These are phyloP conservation scores for Podarcis siculus DNA, from an alignment of 2,797 vertebrate species.

Conservation along the genomic window DNA sequence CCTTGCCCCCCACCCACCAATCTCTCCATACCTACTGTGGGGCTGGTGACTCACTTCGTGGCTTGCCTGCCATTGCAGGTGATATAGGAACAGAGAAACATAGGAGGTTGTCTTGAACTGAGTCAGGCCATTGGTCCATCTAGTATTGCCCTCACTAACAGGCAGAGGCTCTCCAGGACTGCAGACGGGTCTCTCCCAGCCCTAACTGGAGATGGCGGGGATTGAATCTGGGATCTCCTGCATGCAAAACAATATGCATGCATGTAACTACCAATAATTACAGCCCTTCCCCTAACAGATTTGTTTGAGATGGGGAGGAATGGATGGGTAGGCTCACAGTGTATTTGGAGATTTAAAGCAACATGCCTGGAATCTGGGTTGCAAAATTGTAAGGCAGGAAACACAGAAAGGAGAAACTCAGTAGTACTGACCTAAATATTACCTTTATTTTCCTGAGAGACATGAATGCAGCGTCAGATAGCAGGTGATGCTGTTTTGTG, in stretches of 20 bases:
- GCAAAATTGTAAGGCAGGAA: neutral
- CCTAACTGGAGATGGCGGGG: too few relatives aligned
- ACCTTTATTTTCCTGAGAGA: neutral
- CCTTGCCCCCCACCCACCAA: neutral
- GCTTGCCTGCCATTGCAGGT: neutral
- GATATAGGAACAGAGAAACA: neutral
- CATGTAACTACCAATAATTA: too few relatives aligned
- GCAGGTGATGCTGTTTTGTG: neutral
- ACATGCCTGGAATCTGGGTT: neutral
- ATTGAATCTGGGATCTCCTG: too few relatives aligned
- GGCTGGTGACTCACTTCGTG: neutral
- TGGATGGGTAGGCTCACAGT: too few relatives aligned
- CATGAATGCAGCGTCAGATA: neutral
- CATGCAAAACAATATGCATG: too few relatives aligned
- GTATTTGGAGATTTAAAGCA: neutral
- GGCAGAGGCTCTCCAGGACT: too few relatives aligned
- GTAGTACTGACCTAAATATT: neutral
- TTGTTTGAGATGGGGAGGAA: neutral
- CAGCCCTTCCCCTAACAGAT: too few relatives aligned
- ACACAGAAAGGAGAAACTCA: neutral
- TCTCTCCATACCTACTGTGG: neutral
- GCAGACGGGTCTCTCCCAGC: too few relatives aligned
- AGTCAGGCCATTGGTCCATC: neutral
- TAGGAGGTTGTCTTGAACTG: neutral
- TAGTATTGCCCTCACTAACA: too few relatives aligned